These are phyloP conservation scores for Emydura subglobosa DNA, from an alignment of 2,113 vertebrate genomes.

Conservation along the genomic window DNA sequence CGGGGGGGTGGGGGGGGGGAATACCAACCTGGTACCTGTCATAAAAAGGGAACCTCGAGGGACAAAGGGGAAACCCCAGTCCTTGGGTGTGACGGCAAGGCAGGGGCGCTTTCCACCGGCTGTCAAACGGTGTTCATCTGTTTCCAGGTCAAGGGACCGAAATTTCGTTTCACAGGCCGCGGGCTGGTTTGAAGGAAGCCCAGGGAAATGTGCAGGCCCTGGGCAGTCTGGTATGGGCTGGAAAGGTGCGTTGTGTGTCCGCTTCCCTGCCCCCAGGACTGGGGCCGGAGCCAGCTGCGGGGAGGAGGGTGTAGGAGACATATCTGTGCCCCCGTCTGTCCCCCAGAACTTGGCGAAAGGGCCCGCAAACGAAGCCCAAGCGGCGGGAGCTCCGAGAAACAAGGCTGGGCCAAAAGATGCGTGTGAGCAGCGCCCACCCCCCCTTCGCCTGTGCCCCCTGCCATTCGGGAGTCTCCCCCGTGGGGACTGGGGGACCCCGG, in stretches of 20 bases:
- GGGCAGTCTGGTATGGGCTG: too few relatives aligned
- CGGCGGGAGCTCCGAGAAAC: neutral
- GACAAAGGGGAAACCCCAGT: too few relatives aligned
- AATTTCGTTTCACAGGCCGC: too few relatives aligned
- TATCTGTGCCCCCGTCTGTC: too few relatives aligned
- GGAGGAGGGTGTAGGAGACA: too few relatives aligned
- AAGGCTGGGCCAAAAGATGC: accelerated
- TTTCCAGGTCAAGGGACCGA: too few relatives aligned
- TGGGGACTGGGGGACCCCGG: neutral
- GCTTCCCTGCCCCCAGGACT: neutral
- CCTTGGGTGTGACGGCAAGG: neutral
- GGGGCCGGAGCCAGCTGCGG: neutral
- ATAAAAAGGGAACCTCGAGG: too few relatives aligned
- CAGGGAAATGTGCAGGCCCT: too few relatives aligned
- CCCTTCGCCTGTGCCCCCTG: neutral
- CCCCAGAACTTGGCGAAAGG: neutral
- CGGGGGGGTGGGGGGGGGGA: too few relatives aligned
- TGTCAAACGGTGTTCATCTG: too few relatives aligned
- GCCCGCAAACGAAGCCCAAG: neutral
- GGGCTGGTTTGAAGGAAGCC: too few relatives aligned
- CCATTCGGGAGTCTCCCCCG: neutral
- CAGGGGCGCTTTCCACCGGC: too few relatives aligned
- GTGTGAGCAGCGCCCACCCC: neutral
- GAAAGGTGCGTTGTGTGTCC: neutral
- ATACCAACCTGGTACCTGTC: neutral